A percentile compares a stretch with the other conserved stretches of the same genome.
phyloP scores from a whole-genome alignment of 2,113 vertebrate species.

The Gracilinanus agilis region DNA sequence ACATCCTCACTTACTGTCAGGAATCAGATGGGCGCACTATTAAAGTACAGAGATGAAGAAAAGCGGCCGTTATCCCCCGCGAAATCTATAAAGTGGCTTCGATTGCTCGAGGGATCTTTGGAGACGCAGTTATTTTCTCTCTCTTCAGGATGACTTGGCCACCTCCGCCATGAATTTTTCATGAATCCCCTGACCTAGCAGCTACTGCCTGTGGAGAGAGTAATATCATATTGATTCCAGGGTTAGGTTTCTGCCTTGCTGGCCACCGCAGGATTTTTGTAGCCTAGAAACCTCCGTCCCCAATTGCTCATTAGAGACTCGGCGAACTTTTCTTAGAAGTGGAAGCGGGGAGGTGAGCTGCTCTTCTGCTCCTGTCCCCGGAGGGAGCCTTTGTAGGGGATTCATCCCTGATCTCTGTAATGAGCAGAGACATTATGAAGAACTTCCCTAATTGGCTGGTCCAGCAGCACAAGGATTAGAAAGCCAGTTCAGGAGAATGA shows the following conservation, averaged over 20 bases:
- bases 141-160: constrained; percentile 90
- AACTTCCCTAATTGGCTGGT: constrained; percentile 79
- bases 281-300: constrained; percentile 89
- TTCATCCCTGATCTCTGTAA: constrained; percentile 79
- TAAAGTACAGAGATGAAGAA: constrained; percentile 88
- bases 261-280: constrained; percentile 88
- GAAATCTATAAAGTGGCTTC: constrained; percentile 89
- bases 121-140: constrained; percentile 88
- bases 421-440: constrained; percentile 78
- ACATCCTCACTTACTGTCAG: constrained; percentile 84
- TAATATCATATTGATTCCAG: constrained; percentile 90
- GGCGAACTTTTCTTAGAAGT: constrained; percentile 85
- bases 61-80: constrained; percentile 88
- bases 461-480: constrained; percentile 67
- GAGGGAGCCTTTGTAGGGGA: constrained; percentile 77
- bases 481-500: constrained; percentile 59
- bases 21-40: constrained; percentile 84
- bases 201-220: constrained; percentile 89
- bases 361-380: constrained; percentile 79
- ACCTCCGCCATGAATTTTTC: constrained; percentile 93
- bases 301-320: constrained; percentile 88
- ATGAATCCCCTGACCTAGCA: constrained; percentile 90
- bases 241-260: constrained; percentile 88
- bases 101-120: constrained; percentile 88
- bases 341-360: constrained; percentile 78